These are phyloP conservation scores for Trisateles emortualis DNA, from an alignment of 2,888 invertebrate species.

Conservation along the genomic window DNA sequence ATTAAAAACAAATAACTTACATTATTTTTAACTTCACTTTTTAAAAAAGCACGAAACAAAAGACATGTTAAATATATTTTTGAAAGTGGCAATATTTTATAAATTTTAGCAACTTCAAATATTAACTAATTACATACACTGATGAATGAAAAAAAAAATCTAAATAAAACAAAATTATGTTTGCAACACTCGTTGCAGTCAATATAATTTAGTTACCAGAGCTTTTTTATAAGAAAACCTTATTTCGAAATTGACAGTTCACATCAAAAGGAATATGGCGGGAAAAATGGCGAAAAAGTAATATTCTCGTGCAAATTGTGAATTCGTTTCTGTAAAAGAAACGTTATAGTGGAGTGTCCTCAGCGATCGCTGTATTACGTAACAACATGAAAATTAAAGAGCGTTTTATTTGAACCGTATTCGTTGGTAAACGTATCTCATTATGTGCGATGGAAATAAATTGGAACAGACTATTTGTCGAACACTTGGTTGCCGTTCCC, in stretches of 20 bases:
- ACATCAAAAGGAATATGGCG: slow-evolving; percentile 24
- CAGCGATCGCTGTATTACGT: slow-evolving; percentile 57
- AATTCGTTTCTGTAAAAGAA: slow-evolving; percentile 42
- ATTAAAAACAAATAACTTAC: too few relatives aligned
- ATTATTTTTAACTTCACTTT: too few relatives aligned
- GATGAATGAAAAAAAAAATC: too few relatives aligned
- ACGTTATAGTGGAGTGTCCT: slow-evolving; percentile 49
- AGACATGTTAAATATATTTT: too few relatives aligned
- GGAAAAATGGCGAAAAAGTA: slow-evolving; percentile 31
- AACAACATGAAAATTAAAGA: slow-evolving; percentile 72
- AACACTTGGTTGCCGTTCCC: slow-evolving; percentile 76
- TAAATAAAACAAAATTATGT: too few relatives aligned
- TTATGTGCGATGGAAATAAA: slow-evolving; percentile 79
- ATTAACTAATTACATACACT: too few relatives aligned
- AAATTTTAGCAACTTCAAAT: too few relatives aligned
- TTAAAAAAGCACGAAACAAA: too few relatives aligned
- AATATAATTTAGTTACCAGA: too few relatives aligned
- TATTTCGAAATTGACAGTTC: slow-evolving; percentile 38
- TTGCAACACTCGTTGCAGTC: too few relatives aligned
- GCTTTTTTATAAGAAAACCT: slow-evolving; percentile 18
- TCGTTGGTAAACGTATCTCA: slow-evolving; percentile 77
- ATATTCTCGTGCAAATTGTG: slow-evolving; percentile 38
- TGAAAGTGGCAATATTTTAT: too few relatives aligned
- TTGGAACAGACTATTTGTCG: slow-evolving; percentile 81
- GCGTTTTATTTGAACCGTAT: slow-evolving; percentile 69